phyloP scores from a whole-genome alignment of 2,888 invertebrate species.

The Falcaria lacertinaria region DNA sequence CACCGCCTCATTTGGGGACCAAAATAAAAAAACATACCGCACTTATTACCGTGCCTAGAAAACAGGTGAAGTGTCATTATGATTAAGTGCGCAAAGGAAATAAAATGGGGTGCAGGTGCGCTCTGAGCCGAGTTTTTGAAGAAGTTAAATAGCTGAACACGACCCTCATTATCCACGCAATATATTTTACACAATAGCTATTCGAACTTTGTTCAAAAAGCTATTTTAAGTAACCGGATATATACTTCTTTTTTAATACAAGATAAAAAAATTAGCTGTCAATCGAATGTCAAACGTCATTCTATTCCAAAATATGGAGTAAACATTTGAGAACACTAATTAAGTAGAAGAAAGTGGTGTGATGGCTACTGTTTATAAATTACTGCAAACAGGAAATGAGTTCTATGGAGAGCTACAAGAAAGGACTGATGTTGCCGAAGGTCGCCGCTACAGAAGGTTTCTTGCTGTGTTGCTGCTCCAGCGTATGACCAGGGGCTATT shows the following conservation, averaged over 20 bases:
- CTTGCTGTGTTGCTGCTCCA: slow-evolving; percentile 52
- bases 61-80: slow-evolving; percentile 34
- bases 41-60: slow-evolving; percentile 41
- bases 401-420: slow-evolving; percentile 53
- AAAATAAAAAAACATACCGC: slow-evolving; percentile 46
- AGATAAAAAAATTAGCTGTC: not conserved
- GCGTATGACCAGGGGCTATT: slow-evolving; percentile 50
- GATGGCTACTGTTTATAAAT: slow-evolving; percentile 55
- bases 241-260: too few relatives aligned
- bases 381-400: slow-evolving; percentile 40
- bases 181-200: not conserved
- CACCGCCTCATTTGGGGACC: slow-evolving; percentile 47
- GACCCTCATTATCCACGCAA: slow-evolving; percentile 4
- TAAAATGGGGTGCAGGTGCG: slow-evolving; percentile 18
- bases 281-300: not conserved
- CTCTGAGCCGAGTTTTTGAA: slow-evolving; percentile 13
- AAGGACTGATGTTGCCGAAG: slow-evolving; percentile 45
- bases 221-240: too few relatives aligned
- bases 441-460: slow-evolving; percentile 39
- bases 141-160: slow-evolving; percentile 1
- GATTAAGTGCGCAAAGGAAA: slow-evolving; percentile 32
- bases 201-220: too few relatives aligned
- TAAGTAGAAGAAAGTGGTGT: too few relatives aligned
- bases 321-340: too few relatives aligned
- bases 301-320: not conserved